Base-by-base conservation (phyloP, 2,888 invertebrate species). In the Pseudococcus longispinus region DNA sequence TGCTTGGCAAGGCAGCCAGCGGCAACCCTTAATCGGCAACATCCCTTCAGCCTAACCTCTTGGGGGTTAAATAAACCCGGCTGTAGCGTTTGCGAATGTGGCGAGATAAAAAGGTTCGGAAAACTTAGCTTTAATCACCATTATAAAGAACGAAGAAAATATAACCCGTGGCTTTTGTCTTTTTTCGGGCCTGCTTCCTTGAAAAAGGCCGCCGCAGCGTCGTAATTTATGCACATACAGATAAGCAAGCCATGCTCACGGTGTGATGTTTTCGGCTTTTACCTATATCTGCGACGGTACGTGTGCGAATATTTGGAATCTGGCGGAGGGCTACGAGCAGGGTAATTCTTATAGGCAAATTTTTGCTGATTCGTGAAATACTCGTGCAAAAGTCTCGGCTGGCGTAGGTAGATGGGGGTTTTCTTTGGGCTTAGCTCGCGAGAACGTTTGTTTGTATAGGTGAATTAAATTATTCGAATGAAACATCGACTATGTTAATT, bases 51-150 rank as follows among this genome's bases (percentile, higher is more conserved):
- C 77, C 77, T 74, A 77, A 44, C 77, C 85, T 85, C 85, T 85
- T 74, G 85, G 77, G 85, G 85, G 85, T 85, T 85, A 85, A 85
- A 85, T 51, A 77, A 85, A 85, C 85, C 85, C 85, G 77, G 85
- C 20, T 11, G 23, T 84, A 37, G 70, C 85, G 77, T 77, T 55
- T 60, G 20, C 60, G 60, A 60, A 60, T 60, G 60, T 60, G 85
- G 44, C 77, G 85, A 85, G 85, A 85, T 85, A 85, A 85, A 85
- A 85, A 84, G 65, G 84, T 84, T 84, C 84, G 84, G 6, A 84
- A 85, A 85, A 85, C 77, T 77, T 74, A 85, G 77, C 46, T 55
- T 46, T 46, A 83, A 51, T 51, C 51, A 29, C 77, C 65, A 70
- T 42, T 37, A 29, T 60, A 65, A 65, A 55, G 23, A 65, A 32